Conservation (phyloP, 2,888 invertebrate species). For the Epistrophe eligans region DNA sequence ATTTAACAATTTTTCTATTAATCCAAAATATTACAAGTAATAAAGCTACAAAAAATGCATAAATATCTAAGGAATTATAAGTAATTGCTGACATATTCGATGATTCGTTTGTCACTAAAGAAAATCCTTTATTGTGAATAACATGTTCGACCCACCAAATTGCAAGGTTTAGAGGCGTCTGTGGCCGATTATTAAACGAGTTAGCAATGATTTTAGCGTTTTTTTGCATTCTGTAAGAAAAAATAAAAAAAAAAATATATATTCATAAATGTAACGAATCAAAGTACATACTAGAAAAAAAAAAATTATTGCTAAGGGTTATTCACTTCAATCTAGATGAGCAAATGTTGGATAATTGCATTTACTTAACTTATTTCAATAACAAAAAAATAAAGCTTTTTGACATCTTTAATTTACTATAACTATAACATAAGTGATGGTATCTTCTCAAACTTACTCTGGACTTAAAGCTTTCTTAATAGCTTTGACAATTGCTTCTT, state of each 20-base stretch:
- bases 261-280: too few relatives aligned
- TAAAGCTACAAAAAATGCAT: slow-evolving; percentile 68
- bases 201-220: slow-evolving; percentile 83
- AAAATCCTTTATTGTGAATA: slow-evolving; percentile 85
- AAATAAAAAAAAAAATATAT: background rate
- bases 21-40: slow-evolving; percentile 44
- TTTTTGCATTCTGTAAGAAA: slow-evolving; percentile 77
- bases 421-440: too few relatives aligned
- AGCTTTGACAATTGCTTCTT: slow-evolving; percentile 84
- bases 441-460: slow-evolving; percentile 64
- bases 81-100: slow-evolving; percentile 84
- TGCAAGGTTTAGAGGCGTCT: slow-evolving; percentile 85
- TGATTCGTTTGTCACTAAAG: slow-evolving; percentile 84
- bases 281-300: too few relatives aligned
- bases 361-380: too few relatives aligned
- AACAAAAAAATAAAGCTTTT: too few relatives aligned
- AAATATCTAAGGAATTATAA: slow-evolving; percentile 85
- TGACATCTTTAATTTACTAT: too few relatives aligned
- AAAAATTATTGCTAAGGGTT: too few relatives aligned
- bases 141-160: slow-evolving; percentile 88
- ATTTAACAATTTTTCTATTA: slow-evolving; percentile 14
- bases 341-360: too few relatives aligned
- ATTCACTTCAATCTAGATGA: too few relatives aligned
- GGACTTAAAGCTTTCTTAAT: slow-evolving; percentile 82
- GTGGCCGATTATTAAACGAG: slow-evolving; percentile 85